Evolutionary conservation across 1,140 invertebrate species (phyloP), one percentile per base, ranked within the genome.

Genomic region (Zaprionus ghesquierei): DNA sequence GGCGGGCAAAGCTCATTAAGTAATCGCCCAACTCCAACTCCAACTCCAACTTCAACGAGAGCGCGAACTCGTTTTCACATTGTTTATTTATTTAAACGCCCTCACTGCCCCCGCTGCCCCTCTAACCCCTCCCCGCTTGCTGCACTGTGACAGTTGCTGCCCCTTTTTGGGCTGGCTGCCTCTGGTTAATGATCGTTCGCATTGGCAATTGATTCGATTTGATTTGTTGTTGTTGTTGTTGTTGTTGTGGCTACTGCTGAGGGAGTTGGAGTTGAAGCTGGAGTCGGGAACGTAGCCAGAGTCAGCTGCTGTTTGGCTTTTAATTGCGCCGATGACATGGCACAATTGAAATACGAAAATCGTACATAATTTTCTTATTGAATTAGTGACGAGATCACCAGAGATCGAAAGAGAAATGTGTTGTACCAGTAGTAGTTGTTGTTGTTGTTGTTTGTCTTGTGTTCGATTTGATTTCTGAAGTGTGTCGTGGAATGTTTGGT

Each of bases 131-230:
- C 29, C 9, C 29, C 29, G 9, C n/a, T 15, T 35, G 33, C 35
- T 38, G n/a, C 35, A 38, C 35, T 38, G 35, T 38, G 35, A 8
- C n/a, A 15, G 35, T 41, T 23, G 12, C 31, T 33, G 31, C 25
- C 12, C 3, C 54, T 38, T 5, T 10, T 41, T 41, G 35, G 5
- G 33, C 22, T 22, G 13, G 38, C 18, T 10, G 23, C 15, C 41
- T 38, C 31, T 49, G 70, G 71, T 56, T 85, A 79, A 81, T 79
- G 61, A 86, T 81, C 75, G 69, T 62, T 86, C 82, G 82, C 82
- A 87, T 87, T 86, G 82, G 82, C 82, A 87, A 89, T 87, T 89
- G 82, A 87, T 87, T 89, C 87, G 81, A 86, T 86, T 86, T 86
- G 80, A 85, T 85, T 86, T 87, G 60, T 77, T 51, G 49, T 25